These are phyloP conservation scores for Sprattus sprattus DNA, from an alignment of 2,113 vertebrate species.

Conservation along the genomic window DNA sequence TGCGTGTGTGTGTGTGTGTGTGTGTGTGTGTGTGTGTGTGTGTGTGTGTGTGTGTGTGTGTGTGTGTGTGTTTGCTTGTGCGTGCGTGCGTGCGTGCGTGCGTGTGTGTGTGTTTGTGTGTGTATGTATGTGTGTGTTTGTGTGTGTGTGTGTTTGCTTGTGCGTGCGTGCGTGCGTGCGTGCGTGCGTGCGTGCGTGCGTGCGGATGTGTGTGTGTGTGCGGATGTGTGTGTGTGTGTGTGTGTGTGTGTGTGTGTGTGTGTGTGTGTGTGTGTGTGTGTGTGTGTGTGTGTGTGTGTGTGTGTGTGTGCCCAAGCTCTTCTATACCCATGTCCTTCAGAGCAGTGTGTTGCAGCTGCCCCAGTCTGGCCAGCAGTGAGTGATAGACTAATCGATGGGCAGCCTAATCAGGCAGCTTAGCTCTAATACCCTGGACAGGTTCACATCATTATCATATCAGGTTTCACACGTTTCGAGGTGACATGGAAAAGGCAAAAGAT, in stretches of 20 bases:
- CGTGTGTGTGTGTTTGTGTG: neutral
- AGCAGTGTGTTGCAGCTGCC: constrained; percentile 38
- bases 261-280: constrained; percentile 4
- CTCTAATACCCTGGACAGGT: constrained; percentile 75
- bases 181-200: neutral
- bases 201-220: neutral
- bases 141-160: neutral
- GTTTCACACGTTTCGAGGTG: constrained; percentile 68
- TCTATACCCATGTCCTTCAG: constrained; percentile 39
- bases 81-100: neutral
- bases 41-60: too few species aligned
- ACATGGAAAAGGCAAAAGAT: constrained; percentile 70
- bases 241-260: neutral
- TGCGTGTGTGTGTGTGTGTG: too few species aligned
- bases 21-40: too few species aligned
- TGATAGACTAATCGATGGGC: constrained; percentile 73
- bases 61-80: neutral
- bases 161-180: neutral
- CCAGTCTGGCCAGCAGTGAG: constrained; percentile 58
- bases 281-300: neutral
- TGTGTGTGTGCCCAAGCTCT: constrained; percentile 21
- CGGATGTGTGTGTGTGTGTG: neutral
- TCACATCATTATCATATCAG: constrained; percentile 80
- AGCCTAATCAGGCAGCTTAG: constrained; percentile 77
- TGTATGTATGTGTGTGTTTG: neutral